phyloP scores from a whole-genome alignment of 2,888 invertebrate species.

The Alviniconcha strummeri region DNA sequence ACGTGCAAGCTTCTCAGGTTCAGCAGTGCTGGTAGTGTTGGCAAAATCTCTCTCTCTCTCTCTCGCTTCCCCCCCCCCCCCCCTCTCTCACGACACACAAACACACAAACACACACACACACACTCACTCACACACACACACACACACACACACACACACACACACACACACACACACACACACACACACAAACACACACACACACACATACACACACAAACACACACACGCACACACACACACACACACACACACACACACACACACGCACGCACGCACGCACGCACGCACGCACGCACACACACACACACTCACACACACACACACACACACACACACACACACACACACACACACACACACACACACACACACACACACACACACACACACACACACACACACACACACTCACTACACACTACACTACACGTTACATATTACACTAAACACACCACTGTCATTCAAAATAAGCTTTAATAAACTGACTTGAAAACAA shows the following conservation, averaged over 20 bases:
- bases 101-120: too few species aligned
- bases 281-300: not conserved
- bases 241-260: conserved; percentile 1
- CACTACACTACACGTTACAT: not conserved
- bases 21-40: too few species aligned
- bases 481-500: too few species aligned
- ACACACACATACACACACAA: too few species aligned
- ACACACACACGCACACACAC: not conserved
- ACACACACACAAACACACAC: not conserved
- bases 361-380: not conserved
- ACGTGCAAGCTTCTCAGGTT: too few species aligned
- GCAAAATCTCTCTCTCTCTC: too few species aligned
- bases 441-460: too few species aligned
- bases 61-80: too few species aligned
- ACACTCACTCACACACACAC: not conserved
- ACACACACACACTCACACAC: conserved; percentile 5
- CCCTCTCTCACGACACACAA: too few species aligned
- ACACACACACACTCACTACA: too few species aligned
- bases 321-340: conserved; percentile 14
- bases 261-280: not conserved
- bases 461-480: too few species aligned
- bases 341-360: conserved; percentile 1
- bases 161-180: conserved; percentile 2
- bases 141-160: conserved; percentile 1
- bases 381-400: too few species aligned